Evolutionary conservation across 30 jellyfish, hydroid and myxozoan genomes (phyloP).

Genomic region (Rhopilema esculentum): DNA sequence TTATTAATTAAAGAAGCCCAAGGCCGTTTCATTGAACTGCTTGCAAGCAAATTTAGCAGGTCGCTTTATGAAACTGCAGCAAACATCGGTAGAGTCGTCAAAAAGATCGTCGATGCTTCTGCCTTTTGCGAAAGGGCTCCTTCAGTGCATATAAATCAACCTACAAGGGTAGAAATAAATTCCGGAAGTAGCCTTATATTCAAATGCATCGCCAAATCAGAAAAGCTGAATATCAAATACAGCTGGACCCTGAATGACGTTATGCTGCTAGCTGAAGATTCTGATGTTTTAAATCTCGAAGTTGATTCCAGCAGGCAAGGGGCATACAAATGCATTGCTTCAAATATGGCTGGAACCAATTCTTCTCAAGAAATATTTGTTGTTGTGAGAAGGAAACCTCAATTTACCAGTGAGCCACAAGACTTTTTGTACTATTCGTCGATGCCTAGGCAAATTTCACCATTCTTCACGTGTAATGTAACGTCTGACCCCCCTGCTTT

Average conservation of each 20-base stretch:
- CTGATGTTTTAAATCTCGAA: not conserved
- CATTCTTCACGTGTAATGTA: slow-evolving; percentile 65
- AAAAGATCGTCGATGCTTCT: not conserved
- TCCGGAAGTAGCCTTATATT: slow-evolving; percentile 5
- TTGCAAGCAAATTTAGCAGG: not conserved
- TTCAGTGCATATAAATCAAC: slow-evolving; percentile 16
- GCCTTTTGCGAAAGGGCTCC: slow-evolving; percentile 63
- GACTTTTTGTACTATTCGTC: slow-evolving; percentile 39
- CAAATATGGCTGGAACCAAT: slow-evolving; percentile 34
- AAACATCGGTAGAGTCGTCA: not conserved
- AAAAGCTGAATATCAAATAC: slow-evolving; percentile 37
- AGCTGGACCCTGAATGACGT: slow-evolving; percentile 48
- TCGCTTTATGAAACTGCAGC: not conserved
- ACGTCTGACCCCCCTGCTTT: slow-evolving; percentile 75
- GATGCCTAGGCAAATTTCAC: slow-evolving; percentile 30
- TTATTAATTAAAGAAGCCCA: slow-evolving; percentile 3
- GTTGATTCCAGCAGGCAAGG: slow-evolving; percentile 55
- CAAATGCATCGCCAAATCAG: slow-evolving; percentile 36
- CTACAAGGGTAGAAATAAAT: slow-evolving; percentile 1
- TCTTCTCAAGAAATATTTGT: slow-evolving; percentile 54
- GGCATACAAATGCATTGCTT: slow-evolving; percentile 54
- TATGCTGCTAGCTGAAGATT: slow-evolving; percentile 31
- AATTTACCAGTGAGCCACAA: slow-evolving; percentile 36
- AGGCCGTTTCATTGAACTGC: not conserved
- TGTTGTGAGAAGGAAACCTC: slow-evolving; percentile 36